A percentile compares a stretch with the other conserved stretches of the same genome.
Conservation (phyloP, 2,888 invertebrate genomes). For the Metopia argyrocephala region DNA sequence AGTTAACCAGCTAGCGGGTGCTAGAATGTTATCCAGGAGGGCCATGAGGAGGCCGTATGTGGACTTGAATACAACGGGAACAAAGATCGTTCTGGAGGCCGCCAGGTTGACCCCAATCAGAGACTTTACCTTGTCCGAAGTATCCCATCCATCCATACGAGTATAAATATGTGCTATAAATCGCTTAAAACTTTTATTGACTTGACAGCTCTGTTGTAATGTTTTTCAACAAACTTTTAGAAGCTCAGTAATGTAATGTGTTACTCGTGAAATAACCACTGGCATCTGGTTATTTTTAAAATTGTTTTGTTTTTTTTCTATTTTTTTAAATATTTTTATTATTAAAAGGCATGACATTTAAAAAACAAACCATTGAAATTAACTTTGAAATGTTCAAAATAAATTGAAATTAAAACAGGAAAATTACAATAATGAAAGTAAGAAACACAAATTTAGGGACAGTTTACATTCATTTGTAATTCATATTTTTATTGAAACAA, state of each 20-base stretch:
- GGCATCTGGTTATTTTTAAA: slow-evolving; percentile 52
- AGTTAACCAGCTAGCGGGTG: too few relatives aligned
- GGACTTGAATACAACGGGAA: too few relatives aligned
- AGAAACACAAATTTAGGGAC: slow-evolving; percentile 48
- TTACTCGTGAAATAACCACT: slow-evolving; percentile 20
- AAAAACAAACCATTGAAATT: slow-evolving; percentile 28
- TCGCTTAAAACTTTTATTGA: background rate
- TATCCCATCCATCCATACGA: too few relatives aligned
- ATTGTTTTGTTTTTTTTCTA: slow-evolving; percentile 7
- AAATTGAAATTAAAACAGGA: slow-evolving; percentile 34
- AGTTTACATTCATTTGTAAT: slow-evolving; percentile 54
- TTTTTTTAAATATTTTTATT: slow-evolving; percentile 7
- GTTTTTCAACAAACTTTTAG: too few relatives aligned
- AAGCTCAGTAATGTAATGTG: too few relatives aligned
- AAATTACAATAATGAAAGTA: slow-evolving; percentile 47
- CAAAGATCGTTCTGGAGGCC: too few relatives aligned
- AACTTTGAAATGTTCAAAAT: slow-evolving; percentile 45
- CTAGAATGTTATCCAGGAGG: too few relatives aligned
- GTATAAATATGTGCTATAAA: background rate
- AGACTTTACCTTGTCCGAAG: too few relatives aligned
- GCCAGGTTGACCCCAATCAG: too few relatives aligned
- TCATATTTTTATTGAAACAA: slow-evolving; percentile 42
- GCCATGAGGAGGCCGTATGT: too few relatives aligned
- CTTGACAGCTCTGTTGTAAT: slow-evolving; percentile 18
- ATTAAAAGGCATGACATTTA: background rate